Conservation (phyloP, 2,113 vertebrate genomes). For the Eulemur macaco region DNA sequence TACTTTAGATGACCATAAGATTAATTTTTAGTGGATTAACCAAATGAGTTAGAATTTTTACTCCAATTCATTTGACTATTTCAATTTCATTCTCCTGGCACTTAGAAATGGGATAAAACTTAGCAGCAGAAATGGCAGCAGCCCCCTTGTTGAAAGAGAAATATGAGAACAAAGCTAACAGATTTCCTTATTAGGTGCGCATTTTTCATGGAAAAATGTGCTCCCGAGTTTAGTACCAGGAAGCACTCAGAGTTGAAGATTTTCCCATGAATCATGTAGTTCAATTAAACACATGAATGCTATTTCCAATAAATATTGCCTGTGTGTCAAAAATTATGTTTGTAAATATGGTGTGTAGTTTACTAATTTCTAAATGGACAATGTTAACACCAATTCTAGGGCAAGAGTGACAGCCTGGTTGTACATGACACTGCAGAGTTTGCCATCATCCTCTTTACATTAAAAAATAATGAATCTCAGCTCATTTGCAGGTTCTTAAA, state of each 20-base stretch:
- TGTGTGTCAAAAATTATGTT: background rate
- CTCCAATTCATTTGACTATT: background rate
- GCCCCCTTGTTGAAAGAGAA: background rate
- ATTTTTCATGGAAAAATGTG: background rate
- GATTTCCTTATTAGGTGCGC: background rate
- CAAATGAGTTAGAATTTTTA: background rate
- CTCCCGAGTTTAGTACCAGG: background rate
- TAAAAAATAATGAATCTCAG: constrained; percentile 83
- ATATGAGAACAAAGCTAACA: background rate
- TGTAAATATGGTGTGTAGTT: background rate
- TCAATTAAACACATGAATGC: constrained; percentile 44
- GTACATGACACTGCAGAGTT: constrained; percentile 35
- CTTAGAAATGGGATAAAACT: background rate
- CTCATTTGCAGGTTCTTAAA: constrained; percentile 81
- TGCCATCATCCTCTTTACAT: constrained; percentile 76
- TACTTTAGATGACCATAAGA: background rate
- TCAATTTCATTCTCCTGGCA: background rate
- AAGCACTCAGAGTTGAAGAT: background rate
- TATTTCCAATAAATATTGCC: constrained; percentile 62
- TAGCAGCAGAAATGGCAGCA: background rate
- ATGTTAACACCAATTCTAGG: constrained; percentile 4
- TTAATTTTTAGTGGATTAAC: background rate
- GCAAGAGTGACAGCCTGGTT: constrained; percentile 43
- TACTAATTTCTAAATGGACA: constrained; percentile 48
- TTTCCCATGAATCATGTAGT: constrained; percentile 25